Evolutionary conservation across 1,140 invertebrate species (phyloP).

Genomic region (Odontomachus brunneus): DNA sequence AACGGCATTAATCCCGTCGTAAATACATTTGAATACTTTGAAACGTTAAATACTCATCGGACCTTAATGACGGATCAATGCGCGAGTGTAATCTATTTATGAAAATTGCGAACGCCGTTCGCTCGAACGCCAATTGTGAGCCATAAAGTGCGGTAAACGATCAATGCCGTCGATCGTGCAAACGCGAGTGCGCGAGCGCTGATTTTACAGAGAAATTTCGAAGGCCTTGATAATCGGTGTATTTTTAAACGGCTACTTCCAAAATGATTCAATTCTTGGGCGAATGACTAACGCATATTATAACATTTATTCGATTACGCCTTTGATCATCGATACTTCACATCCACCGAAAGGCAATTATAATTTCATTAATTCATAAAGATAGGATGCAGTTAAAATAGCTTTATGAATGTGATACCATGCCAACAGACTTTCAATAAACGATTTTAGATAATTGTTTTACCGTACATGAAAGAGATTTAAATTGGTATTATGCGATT

Average conservation of each 20-base stretch:
- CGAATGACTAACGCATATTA: background rate
- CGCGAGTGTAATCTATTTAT: conserved; percentile 53
- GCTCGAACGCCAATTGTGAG: conserved; percentile 32
- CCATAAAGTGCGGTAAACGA: conserved; percentile 39
- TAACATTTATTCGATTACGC: conserved; percentile 39
- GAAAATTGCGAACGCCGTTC: conserved; percentile 52
- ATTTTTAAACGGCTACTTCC: conserved; percentile 15
- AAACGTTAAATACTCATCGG: conserved; percentile 57
- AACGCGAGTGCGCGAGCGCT: background rate
- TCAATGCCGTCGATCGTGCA: conserved; percentile 10
- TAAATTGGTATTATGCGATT: background rate
- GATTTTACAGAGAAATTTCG: conserved; percentile 21
- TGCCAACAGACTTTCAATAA: conserved; percentile 40
- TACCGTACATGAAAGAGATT: background rate
- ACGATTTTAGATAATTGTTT: conserved; percentile 35
- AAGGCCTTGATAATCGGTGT: conserved; percentile 14
- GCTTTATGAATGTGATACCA: conserved; percentile 30
- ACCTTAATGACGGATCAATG: conserved; percentile 68
- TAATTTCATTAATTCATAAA: conserved; percentile 51
- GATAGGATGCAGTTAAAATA: conserved; percentile 44
- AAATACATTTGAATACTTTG: conserved; percentile 59
- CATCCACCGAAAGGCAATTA: conserved; percentile 23
- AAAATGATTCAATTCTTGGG: conserved; percentile 23
- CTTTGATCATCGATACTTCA: conserved; percentile 35
- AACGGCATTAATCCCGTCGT: conserved; percentile 61